Percentiles rank a stretch among this genome's conserved stretches.
Conservation (phyloP, 2,888 invertebrate species). For the Drosophila borealis region DNA sequence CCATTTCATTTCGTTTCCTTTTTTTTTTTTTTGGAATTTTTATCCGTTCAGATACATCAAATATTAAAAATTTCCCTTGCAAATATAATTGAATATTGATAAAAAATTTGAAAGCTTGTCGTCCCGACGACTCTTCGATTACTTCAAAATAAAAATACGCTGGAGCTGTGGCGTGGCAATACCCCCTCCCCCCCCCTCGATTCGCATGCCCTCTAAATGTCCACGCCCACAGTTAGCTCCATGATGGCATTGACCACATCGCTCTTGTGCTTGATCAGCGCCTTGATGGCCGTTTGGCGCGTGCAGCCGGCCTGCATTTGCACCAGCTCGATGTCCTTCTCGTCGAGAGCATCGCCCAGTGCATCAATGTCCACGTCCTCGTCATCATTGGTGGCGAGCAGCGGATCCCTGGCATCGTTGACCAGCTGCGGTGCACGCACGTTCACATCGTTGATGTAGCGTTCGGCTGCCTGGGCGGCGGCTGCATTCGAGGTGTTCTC, state of each 20-base stretch:
- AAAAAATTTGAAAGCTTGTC: neutral
- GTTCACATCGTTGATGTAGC: constrained; percentile 35
- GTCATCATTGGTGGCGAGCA: neutral
- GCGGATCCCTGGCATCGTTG: neutral
- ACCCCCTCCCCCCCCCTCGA: no score
- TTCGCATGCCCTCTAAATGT: neutral
- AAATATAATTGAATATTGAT: neutral
- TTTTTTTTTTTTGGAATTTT: neutral
- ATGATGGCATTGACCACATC: constrained; percentile 75
- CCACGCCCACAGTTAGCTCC: constrained; percentile 48
- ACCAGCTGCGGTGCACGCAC: neutral
- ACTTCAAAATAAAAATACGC: neutral
- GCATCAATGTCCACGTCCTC: constrained; percentile 2
- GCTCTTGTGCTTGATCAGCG: constrained; percentile 48
- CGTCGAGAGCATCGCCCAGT: constrained; percentile 34
- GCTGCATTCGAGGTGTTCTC: constrained; percentile 53
- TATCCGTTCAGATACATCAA: neutral
- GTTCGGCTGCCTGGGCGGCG: constrained; percentile 54
- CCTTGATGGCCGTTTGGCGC: constrained; percentile 54
- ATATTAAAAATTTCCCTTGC: neutral
- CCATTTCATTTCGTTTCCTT: no score
- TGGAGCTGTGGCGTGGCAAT: neutral
- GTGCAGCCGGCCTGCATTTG: constrained; percentile 61
- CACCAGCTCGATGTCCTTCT: constrained; percentile 64
- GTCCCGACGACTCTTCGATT: neutral